phyloP scores from a whole-genome alignment of 1,140 invertebrate genomes.

The Magallana gigas region DNA sequence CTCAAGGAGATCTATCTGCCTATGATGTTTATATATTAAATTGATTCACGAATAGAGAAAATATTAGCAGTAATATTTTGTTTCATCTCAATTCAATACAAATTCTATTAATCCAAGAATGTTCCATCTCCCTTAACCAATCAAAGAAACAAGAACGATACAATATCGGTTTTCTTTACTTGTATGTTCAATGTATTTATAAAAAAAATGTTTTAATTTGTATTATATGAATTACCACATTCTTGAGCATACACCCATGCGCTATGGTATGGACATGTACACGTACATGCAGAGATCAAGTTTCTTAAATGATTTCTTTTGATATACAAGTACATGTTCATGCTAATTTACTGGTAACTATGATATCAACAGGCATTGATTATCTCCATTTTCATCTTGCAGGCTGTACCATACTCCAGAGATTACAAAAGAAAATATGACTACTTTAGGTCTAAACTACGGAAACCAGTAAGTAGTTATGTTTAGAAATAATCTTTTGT shows the following conservation, averaged over 20 bases:
- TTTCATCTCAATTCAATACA: not conserved
- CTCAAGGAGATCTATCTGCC: not conserved
- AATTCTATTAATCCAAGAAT: not conserved
- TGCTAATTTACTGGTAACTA: too few relatives aligned
- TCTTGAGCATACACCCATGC: too few relatives aligned
- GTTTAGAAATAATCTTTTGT: not conserved
- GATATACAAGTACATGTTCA: too few relatives aligned
- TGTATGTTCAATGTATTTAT: too few relatives aligned
- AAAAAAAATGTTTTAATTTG: too few relatives aligned
- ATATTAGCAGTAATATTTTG: constrained; percentile 9
- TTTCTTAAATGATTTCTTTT: too few relatives aligned
- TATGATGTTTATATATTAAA: not conserved
- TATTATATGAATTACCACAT: too few relatives aligned
- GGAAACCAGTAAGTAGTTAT: constrained; percentile 90
- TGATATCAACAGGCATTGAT: too few relatives aligned
- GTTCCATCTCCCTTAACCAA: not conserved
- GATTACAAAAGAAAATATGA: constrained; percentile 99
- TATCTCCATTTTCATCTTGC: constrained; percentile 58
- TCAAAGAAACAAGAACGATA: not conserved
- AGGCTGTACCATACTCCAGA: constrained; percentile 96
- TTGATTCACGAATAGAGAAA: not conserved
- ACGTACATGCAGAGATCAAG: too few relatives aligned
- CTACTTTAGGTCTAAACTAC: constrained; percentile 96
- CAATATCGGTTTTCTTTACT: too few relatives aligned
- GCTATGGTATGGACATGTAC: too few relatives aligned